Evolutionary conservation across 2,797 vertebrate species (phyloP).

Genomic region (Rhodeus uyekii): DNA sequence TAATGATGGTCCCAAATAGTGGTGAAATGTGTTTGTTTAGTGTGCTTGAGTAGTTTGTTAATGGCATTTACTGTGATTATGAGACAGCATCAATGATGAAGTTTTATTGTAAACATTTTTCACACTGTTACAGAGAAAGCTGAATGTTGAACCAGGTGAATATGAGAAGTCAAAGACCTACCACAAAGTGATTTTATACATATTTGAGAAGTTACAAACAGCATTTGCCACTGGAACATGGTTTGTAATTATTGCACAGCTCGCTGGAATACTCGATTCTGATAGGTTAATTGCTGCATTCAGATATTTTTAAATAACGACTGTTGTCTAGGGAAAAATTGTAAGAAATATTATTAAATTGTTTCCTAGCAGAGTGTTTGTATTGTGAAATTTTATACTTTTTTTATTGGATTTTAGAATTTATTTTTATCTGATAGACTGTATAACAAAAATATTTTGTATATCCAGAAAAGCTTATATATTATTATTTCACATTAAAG

Average conservation of each 20-base stretch:
- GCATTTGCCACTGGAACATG: background rate
- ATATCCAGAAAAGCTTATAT: background rate
- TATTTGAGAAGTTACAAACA: background rate
- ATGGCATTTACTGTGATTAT: background rate
- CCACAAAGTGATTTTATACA: background rate
- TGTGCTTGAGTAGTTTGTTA: background rate
- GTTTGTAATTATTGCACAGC: background rate
- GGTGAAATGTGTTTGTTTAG: background rate
- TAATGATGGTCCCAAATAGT: background rate
- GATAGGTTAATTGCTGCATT: background rate
- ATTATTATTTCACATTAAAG: background rate
- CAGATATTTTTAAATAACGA: background rate
- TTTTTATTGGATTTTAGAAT: background rate
- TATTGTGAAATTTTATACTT: background rate
- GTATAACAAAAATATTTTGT: background rate
- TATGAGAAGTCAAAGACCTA: background rate
- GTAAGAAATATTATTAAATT: background rate
- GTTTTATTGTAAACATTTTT: background rate
- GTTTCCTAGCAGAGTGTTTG: background rate
- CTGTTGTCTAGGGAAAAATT: background rate
- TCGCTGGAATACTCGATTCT: background rate
- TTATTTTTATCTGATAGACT: background rate
- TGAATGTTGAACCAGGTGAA: slow-evolving; percentile 8
- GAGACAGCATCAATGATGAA: background rate
- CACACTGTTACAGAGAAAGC: background rate